These are phyloP conservation scores for Monomorium pharaonis DNA, from an alignment of 1,140 invertebrate genomes.

Conservation along the genomic window DNA sequence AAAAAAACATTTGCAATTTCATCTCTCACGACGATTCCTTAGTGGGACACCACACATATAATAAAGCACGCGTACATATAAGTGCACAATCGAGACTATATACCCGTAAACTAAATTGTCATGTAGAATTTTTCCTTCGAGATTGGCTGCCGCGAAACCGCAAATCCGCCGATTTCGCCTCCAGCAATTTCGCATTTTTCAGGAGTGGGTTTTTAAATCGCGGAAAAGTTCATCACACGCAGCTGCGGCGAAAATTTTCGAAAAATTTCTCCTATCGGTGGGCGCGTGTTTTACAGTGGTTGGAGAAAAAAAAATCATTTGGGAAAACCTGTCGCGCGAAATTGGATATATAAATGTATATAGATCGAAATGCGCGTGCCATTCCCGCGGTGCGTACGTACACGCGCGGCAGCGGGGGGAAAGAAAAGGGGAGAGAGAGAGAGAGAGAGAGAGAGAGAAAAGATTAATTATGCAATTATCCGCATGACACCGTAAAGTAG, in stretches of 20 bases:
- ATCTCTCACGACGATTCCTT: neutral
- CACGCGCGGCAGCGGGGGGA: neutral
- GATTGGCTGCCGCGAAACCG: neutral
- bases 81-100: neutral
- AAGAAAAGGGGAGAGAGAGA: neutral
- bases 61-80: too few species aligned
- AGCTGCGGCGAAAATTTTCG: neutral
- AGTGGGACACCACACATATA: too few species aligned
- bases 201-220: neutral
- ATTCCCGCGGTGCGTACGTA: neutral
- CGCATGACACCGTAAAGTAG: slow-evolving; percentile 51
- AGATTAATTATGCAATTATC: slow-evolving; percentile 51
- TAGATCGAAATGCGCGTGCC: neutral
- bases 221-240: neutral
- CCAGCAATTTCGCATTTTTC: neutral
- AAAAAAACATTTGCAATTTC: slow-evolving; percentile 39
- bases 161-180: neutral
- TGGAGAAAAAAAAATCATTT: neutral
- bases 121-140: neutral
- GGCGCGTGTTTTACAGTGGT: neutral
- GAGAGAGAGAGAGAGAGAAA: neutral
- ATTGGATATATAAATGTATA: too few species aligned
- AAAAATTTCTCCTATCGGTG: neutral
- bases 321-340: neutral
- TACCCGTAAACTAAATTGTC: neutral